Base-by-base conservation (phyloP, 2,797 vertebrate species). In the Cyclura pinguis region DNA sequence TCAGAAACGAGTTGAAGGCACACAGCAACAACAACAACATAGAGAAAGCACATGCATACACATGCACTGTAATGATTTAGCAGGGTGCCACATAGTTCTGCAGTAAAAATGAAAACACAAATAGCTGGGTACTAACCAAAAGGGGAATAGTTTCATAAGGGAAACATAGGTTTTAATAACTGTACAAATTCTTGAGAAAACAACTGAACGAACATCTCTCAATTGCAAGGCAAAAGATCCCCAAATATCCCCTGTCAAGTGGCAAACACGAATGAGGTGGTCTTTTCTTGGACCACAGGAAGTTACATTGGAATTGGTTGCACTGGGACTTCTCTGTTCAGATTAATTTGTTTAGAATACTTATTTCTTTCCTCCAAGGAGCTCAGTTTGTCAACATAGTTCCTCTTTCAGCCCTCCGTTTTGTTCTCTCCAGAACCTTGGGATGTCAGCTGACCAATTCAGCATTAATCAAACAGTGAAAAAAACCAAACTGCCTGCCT, bases 31-130 rank as follows among this genome's bases (percentile, higher is more conserved):
- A 69, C 32, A 32, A 69, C 29, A 69, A 32, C 67, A 69, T 32
- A 69, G 3, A 69, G 12, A 12, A 29, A 69, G 32, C 84, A 84
- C 50, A 81, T 50, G 16, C 50, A 80, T 38, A 78, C 22, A 78
- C 2, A 78, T 50, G 7, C 42, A 80, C 47, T 95, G 18, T 22
- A 94, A 96, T 92, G 86, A 52, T 89, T n/a, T 89, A 93, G 84
- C 86, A 88, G 69, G 92, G 90, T 95, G 93, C 89, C 83, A 32
- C 91, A 92, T 32, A 90, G 90, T 92, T 95, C 91, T 94, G 95
- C 78, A 55, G 93, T 94, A 83, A 89, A 90, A 94, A 32, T 93
- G 90, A 94, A 93, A 95, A 96, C 85, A 95, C 88, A 94, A 95
- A 95, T 95, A 96, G 81, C 92, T 94, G 91, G 89, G 93, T 94